Percentiles rank a stretch among this genome's conserved stretches.
Conservation (phyloP, 2,888 invertebrate species). For the Eilema sororculum region DNA sequence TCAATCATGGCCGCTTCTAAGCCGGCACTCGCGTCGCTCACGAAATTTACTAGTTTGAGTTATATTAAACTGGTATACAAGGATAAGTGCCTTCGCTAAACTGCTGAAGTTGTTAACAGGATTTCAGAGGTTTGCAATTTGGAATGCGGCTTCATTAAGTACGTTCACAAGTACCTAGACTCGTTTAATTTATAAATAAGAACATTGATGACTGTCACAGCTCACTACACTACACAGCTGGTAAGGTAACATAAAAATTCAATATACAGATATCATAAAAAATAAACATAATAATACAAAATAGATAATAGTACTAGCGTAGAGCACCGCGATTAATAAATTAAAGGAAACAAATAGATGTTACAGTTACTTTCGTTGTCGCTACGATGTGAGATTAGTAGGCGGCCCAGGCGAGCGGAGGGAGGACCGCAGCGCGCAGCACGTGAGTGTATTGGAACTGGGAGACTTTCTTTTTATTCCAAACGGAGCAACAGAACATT, state of each 20-base stretch:
- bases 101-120: slow-evolving; percentile 58
- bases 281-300: no score
- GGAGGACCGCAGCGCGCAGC: no score
- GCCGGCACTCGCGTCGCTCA: slow-evolving; percentile 54
- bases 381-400: slow-evolving; percentile 23
- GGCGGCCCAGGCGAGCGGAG: background rate
- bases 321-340: slow-evolving; percentile 16
- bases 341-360: slow-evolving; percentile 20
- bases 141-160: slow-evolving; percentile 48
- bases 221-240: no score
- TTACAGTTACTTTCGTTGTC: no score
- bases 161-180: slow-evolving; percentile 28
- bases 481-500: background rate
- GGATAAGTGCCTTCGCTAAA: slow-evolving; percentile 52
- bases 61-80: slow-evolving; percentile 53
- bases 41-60: slow-evolving; percentile 54
- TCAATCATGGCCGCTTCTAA: slow-evolving; percentile 56
- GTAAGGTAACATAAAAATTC: slow-evolving; percentile 8
- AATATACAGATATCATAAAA: no score
- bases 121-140: slow-evolving; percentile 57
- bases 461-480: background rate
- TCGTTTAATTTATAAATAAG: background rate
- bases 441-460: background rate
- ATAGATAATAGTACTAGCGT: no score
- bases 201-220: background rate